Evolutionary conservation across 2,888 invertebrate species (phyloP).

Genomic region (Archips crataeganus): DNA sequence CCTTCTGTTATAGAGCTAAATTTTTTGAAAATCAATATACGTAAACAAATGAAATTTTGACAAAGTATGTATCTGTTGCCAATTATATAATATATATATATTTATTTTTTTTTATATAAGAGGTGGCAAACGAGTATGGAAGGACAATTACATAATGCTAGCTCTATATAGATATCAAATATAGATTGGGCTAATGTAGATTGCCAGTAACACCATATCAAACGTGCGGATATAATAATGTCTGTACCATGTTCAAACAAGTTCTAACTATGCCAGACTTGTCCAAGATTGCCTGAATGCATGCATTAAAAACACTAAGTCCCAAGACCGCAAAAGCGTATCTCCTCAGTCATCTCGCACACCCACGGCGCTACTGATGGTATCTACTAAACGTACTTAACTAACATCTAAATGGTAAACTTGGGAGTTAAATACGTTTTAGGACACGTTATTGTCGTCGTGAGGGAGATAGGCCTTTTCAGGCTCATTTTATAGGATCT

Average conservation of each 20-base stretch:
- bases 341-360: conserved; percentile 43
- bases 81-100: no score
- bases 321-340: conserved; percentile 24
- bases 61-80: no score
- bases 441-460: conserved; percentile 24
- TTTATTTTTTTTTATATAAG: no score
- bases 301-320: conserved; percentile 35
- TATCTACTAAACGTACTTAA: conserved; percentile 40
- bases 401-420: conserved; percentile 37
- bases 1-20: no score
- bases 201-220: no score
- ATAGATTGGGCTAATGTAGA: no score
- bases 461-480: conserved; percentile 31
- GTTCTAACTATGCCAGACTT: neutral
- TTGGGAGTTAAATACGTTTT: conserved; percentile 27
- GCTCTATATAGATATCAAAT: no score
- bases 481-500: conserved; percentile 33
- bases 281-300: conserved; percentile 30
- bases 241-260: conserved; percentile 17
- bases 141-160: no score
- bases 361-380: conserved; percentile 44
- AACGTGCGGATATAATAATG: no score
- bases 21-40: no score
- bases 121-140: no score
- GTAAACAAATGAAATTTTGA: no score